Evolutionary conservation across 2,888 invertebrate genomes (phyloP), one percentile per base, ranked within the genome.

Genomic region (Torymus tubicola): DNA sequence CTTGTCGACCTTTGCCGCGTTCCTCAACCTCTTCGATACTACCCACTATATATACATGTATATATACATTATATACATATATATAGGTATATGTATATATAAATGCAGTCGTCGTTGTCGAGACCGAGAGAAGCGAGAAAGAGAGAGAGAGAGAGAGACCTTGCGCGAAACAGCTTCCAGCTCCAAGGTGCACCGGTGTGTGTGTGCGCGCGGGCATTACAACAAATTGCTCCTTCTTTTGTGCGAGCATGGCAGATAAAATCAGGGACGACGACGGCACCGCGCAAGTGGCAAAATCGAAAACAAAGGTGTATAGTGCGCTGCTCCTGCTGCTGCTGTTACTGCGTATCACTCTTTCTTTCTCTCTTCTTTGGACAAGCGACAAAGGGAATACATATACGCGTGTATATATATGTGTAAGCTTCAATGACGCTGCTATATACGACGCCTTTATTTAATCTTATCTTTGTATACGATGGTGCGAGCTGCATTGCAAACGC

Each of bases 161-260:
- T 78, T 76, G 76, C 21, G 57, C 31, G 31, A 31, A 31, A 58
- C 69, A 76, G 63, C 76, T 76, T 68, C 61, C 75, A 75, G 50
- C 64, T 42, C 75, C 74, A 80, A 71, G 74, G 74, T 75, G 64
- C 75, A 75, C 65, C 70, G 75, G 75, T 79, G 74, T n/a, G n/a
- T n/a, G n/a, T n/a, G n/a, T n/a, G n/a, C n/a, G n/a, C 55, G 24
- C 57, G 65, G 65, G 42, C 79, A 74, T 68, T 78, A 63, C 68
- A 79, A 74, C 63, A 74, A 79, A 79, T 79, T 72, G 68, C 78
- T 65, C 21, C 52, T n/a, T 42, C 53, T 11, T 42, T 50, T 5
- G 13, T 16, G 31, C 31, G 31, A 3, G 31, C 2, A 31, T 2
- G 5, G 0, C 21, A 53, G 69, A 74, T 79, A 69, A 74, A 58